phyloP scores from a whole-genome alignment of 2,797 vertebrate species.

The Botia almorhae region DNA sequence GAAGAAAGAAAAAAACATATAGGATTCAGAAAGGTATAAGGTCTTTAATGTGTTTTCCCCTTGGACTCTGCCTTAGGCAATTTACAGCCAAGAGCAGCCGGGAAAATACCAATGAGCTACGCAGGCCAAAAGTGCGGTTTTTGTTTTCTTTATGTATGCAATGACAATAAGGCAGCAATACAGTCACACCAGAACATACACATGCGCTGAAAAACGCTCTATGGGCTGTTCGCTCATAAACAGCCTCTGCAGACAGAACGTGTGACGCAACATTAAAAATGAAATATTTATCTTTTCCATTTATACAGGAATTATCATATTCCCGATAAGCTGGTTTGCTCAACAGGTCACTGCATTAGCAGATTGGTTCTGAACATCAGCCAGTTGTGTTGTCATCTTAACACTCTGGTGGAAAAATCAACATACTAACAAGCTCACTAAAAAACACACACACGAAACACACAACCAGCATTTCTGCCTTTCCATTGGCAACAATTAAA shows the following conservation, averaged over 20 bases:
- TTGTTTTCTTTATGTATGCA: background rate
- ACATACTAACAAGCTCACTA: background rate
- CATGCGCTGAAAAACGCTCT: background rate
- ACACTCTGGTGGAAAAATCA: conserved; percentile 6
- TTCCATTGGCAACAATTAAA: background rate
- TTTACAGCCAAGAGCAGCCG: conserved; percentile 30
- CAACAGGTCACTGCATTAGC: conserved; percentile 3
- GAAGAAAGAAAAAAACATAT: background rate
- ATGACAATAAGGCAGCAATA: background rate
- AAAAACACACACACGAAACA: background rate
- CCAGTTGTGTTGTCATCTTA: background rate
- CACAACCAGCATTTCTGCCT: background rate
- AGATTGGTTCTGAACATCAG: conserved; percentile 4
- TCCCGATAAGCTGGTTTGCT: conserved; percentile 24
- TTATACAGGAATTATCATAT: background rate
- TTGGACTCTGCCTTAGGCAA: conserved; percentile 42
- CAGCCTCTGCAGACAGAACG: background rate
- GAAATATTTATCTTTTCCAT: conserved; percentile 35
- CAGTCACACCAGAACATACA: background rate
- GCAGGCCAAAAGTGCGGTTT: conserved; percentile 15
- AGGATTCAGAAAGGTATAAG: conserved; percentile 40
- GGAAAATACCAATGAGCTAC: conserved; percentile 51
- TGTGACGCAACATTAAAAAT: background rate
- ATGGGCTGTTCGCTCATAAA: background rate
- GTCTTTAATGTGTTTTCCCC: conserved; percentile 39